Evolutionary conservation across 2,888 invertebrate species (phyloP), one percentile per base, ranked within the genome.

Genomic region (Mamestra brassicae): DNA sequence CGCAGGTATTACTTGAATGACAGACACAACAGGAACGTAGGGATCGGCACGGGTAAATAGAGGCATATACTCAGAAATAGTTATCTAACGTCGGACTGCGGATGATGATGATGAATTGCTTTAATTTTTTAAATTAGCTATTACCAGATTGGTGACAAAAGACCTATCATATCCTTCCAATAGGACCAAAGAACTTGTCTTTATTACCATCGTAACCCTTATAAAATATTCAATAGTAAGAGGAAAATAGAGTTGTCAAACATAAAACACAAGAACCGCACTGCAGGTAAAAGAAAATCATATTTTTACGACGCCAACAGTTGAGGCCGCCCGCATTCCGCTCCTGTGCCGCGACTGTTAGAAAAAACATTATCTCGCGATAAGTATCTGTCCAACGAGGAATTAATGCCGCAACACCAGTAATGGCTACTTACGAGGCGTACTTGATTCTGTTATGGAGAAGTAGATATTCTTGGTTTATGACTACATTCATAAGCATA

Each of bases 271-370:
- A 47, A 64, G 42, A 60, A 47, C 45, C 4, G 8, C 4, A 52
- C 60, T 34, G 61, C 69, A 52, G 57, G 66, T 75, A 87, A 86
- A 73, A 82, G 77, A 69, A 62, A 67, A 62, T 55, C 52, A 78
- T 74, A 80, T 80, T 74, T 80, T 87, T 79, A 76, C 74, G 69
- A 45, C 62, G 26, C 50, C 71, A 47, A 74, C 60, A 71, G 62
- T 74, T 80, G 84, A 86, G 86, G 86, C 77, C 87, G 74, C 70
- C 87, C 74, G 80, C 86, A 86, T 87, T 86, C 86, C 84, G 62
- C 71, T 80, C 58, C 78, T 70, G 84, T 78, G 76, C 77, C 71
- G 55, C 55, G 61, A 52, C 61, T 71, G 61, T 75, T 80, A 85
- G 78, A 86, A 87, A 85, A 83, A 83, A 87, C 73, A 83, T 79